Evolutionary conservation across 2,113 vertebrate genomes (phyloP).

Genomic region (Calcarius ornatus): DNA sequence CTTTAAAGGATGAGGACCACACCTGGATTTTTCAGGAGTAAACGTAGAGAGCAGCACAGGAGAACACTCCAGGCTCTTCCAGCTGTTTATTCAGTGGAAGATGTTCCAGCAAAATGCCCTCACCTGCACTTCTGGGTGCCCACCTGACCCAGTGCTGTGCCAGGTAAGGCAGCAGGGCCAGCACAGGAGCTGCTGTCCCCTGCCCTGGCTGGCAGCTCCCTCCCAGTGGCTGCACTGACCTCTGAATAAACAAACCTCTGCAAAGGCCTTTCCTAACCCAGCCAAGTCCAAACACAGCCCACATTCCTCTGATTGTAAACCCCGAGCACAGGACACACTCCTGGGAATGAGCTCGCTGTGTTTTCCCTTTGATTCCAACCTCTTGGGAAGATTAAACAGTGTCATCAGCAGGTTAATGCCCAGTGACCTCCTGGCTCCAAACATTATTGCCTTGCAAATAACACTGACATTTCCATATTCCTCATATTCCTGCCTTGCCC

Average conservation of each 20-base stretch:
- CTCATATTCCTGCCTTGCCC: constrained; percentile 22
- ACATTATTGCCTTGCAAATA: constrained; percentile 57
- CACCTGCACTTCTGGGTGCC: not conserved
- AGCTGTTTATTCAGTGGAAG: not conserved
- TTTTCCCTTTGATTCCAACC: constrained; percentile 49
- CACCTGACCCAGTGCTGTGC: not conserved
- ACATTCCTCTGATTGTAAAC: constrained; percentile 32
- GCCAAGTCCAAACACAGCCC: constrained; percentile 35
- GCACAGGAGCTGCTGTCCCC: not conserved
- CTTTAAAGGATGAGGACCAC: rapidly evolving
- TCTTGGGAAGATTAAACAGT: constrained; percentile 70
- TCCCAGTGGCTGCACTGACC: constrained; percentile 14
- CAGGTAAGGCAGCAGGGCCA: not conserved
- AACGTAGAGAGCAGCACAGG: rapidly evolving
- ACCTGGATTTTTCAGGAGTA: not conserved
- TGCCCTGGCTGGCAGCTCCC: not conserved
- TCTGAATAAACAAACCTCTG: constrained; percentile 38
- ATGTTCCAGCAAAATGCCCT: not conserved
- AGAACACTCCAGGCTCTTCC: not conserved
- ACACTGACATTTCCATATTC: constrained; percentile 47
- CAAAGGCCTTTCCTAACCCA: not conserved
- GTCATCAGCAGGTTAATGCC: constrained; percentile 61
- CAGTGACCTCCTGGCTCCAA: constrained; percentile 48
- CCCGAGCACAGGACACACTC: constrained; percentile 25
- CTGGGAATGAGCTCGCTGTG: constrained; percentile 7